Percentiles rank a stretch among this genome's conserved stretches.
Conservation (phyloP, 2,888 invertebrate species). For the Lepidonotus clava region DNA sequence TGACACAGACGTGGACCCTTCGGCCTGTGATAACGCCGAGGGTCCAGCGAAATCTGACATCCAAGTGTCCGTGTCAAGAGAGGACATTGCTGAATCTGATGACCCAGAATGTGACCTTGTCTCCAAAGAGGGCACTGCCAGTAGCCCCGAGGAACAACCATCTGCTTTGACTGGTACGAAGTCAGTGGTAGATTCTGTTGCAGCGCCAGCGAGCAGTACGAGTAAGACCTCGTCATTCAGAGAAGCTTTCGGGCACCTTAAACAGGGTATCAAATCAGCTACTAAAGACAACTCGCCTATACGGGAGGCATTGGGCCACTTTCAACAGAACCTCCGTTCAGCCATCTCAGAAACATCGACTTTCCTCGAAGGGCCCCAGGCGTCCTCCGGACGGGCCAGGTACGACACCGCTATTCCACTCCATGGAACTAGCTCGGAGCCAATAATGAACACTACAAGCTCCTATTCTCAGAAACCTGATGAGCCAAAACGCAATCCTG, state of each 20-base stretch:
- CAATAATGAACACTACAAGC: not conserved
- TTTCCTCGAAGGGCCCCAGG: constrained; percentile 7
- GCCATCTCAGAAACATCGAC: constrained; percentile 24
- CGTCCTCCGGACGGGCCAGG: not conserved
- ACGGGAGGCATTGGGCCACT: not conserved
- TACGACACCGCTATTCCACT: not conserved
- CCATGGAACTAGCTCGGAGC: not conserved
- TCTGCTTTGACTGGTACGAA: no score
- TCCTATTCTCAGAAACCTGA: not conserved
- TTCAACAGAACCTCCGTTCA: not conserved
- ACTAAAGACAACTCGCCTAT: constrained; percentile 30
- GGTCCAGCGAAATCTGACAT: not conserved
- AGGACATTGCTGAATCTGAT: not conserved
- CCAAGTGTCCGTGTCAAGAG: not conserved
- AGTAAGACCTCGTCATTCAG: not conserved
- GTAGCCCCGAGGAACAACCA: not conserved
- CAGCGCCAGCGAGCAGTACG: no score
- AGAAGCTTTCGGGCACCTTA: constrained; percentile 2
- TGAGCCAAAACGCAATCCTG: not conserved
- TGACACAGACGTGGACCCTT: not conserved
- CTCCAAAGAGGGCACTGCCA: not conserved
- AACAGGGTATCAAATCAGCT: constrained; percentile 27
- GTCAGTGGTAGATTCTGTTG: no score
- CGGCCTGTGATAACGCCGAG: not conserved
- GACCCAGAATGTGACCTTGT: constrained; percentile 26